phyloP scores from a whole-genome alignment of 2,113 vertebrate species.

The Mormyrus lacerda region DNA sequence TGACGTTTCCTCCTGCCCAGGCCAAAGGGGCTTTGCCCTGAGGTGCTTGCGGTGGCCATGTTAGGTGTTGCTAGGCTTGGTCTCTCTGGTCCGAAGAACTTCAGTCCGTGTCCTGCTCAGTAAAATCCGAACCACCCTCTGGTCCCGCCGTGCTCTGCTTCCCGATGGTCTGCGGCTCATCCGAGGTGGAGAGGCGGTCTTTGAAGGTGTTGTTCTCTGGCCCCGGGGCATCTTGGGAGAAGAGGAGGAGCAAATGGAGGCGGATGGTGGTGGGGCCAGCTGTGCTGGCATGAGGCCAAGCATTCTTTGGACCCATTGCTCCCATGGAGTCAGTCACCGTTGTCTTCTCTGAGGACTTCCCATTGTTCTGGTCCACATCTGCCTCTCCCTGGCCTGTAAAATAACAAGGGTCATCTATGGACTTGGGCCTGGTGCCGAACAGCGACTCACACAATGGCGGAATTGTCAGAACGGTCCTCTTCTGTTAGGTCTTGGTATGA shows the following conservation, averaged over 20 bases:
- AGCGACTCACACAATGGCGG: slow-evolving; percentile 59
- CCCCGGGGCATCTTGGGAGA: slow-evolving; percentile 81
- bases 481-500: slow-evolving; percentile 40
- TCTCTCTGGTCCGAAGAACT: slow-evolving; percentile 9
- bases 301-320: slow-evolving; percentile 79
- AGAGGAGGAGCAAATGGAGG: slow-evolving; percentile 75
- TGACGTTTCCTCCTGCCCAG: slow-evolving; percentile 75
- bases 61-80: slow-evolving; percentile 55
- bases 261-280: slow-evolving; percentile 61
- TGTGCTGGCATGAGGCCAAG: slow-evolving; percentile 75
- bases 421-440: slow-evolving; percentile 70
- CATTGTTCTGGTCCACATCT: slow-evolving; percentile 90
- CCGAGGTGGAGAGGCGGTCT: slow-evolving; percentile 75
- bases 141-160: slow-evolving; percentile 60
- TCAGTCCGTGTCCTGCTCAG: slow-evolving; percentile 59
- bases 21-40: slow-evolving; percentile 69
- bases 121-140: slow-evolving; percentile 62
- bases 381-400: slow-evolving; percentile 59
- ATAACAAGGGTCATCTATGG: slow-evolving; percentile 86
- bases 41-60: slow-evolving; percentile 87
- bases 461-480: slow-evolving; percentile 53
- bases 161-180: slow-evolving; percentile 71
- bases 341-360: slow-evolving; percentile 69
- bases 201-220: slow-evolving; percentile 88
- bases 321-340: slow-evolving; percentile 91